Conservation (phyloP, 2,888 invertebrate genomes). For the Phalangium opilio region DNA sequence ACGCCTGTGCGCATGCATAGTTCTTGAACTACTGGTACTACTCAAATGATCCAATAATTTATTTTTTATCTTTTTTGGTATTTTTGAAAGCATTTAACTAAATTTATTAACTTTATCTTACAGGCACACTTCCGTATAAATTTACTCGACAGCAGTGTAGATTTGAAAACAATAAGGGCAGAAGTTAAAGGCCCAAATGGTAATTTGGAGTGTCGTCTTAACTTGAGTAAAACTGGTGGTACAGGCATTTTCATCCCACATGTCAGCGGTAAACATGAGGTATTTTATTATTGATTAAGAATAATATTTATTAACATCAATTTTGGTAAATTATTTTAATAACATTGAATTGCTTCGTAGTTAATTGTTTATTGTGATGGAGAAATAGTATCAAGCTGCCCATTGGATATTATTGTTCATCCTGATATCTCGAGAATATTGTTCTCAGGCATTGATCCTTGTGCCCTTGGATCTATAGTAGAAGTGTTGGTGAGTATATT, state of each 20-base stretch:
- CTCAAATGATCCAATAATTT: too few relatives aligned
- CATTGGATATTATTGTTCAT: slow-evolving; percentile 63
- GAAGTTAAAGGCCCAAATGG: slow-evolving; percentile 64
- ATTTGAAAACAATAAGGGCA: slow-evolving; percentile 53
- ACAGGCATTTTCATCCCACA: slow-evolving; percentile 71
- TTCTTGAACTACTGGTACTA: too few relatives aligned
- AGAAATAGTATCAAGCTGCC: slow-evolving; percentile 43
- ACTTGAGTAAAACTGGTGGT: slow-evolving; percentile 49
- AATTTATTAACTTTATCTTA: slow-evolving; percentile 2
- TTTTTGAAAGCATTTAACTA: too few relatives aligned
- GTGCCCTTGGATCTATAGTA: slow-evolving; percentile 83
- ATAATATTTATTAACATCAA: too few relatives aligned
- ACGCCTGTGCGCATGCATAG: too few relatives aligned
- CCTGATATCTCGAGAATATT: slow-evolving; percentile 66
- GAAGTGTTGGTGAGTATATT: slow-evolving; percentile 66
- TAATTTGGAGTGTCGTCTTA: slow-evolving; percentile 41
- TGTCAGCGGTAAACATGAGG: slow-evolving; percentile 85
- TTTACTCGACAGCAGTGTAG: slow-evolving; percentile 42
- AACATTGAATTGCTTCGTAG: slow-evolving; percentile 28
- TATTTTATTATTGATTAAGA: slow-evolving; percentile 25
- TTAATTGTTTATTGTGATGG: slow-evolving; percentile 43
- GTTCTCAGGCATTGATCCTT: slow-evolving; percentile 79
- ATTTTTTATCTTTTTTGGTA: too few relatives aligned
- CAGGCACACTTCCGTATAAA: slow-evolving; percentile 36
- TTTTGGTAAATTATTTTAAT: too few relatives aligned